These are phyloP conservation scores for Oophaga sylvatica DNA, from an alignment of 2,797 vertebrate genomes.

Conservation along the genomic window DNA sequence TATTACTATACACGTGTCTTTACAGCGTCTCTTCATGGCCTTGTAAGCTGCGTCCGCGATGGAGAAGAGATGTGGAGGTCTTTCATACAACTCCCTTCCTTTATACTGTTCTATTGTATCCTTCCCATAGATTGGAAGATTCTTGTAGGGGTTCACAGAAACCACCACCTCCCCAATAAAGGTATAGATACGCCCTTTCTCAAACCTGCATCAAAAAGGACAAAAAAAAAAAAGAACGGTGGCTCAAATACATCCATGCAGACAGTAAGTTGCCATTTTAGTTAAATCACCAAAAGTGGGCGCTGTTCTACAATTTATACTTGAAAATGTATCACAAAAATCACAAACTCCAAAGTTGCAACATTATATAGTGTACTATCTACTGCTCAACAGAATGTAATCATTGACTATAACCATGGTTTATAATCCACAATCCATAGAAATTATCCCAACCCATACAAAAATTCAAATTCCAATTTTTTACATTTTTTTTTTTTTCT, in stretches of 20 bases:
- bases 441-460: not conserved
- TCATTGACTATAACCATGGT: not conserved
- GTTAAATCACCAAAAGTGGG: constrained; percentile 2
- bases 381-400: not conserved
- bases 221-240: not conserved
- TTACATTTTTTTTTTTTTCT: not conserved
- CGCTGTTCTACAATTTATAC: not conserved
- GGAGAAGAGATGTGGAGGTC: constrained; percentile 95
- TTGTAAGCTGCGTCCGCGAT: constrained; percentile 97
- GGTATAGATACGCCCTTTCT: constrained; percentile 93
- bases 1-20: constrained; percentile 98
- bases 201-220: constrained; percentile 79
- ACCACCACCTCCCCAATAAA: constrained; percentile 98
- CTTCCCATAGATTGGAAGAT: constrained; percentile 91
- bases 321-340: not conserved
- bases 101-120: constrained; percentile 93
- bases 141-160: constrained; percentile 95
- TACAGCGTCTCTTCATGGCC: constrained; percentile 96
- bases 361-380: not conserved
- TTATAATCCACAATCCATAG: not conserved
- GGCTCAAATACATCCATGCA: no score
- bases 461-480: not conserved
- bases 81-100: constrained; percentile 93
- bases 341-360: not conserved
- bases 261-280: not conserved